Base-by-base conservation (phyloP, 2,888 invertebrate genomes). In the Pristionchus japonicus region DNA sequence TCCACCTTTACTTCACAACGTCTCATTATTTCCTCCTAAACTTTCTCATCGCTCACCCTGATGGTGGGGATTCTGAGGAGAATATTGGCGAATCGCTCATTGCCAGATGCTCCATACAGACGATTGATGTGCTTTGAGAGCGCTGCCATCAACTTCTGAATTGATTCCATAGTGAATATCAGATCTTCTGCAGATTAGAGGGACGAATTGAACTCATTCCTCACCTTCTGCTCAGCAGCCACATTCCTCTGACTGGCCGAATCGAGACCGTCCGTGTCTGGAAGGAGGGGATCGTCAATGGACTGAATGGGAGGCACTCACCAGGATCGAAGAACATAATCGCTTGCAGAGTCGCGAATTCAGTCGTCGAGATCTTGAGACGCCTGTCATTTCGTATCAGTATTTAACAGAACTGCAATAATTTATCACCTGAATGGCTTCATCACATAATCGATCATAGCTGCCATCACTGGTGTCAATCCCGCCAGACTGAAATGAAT, bases 251-350 rank as follows among this genome's bases (percentile, higher is more conserved):
- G 94, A n/a, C 92, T 92, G 1, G 94, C 94, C 20, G 94, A 91
- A 87, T 94, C 94, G 7, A 94, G 87, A 1, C 93, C 93, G 88
- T 94, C 94, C 9, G 94, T 93, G 82, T 94, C 94, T 92, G 34
- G 86, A 92, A 89, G 49, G 47, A 47, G 49, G 7, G 4, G 9
- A 1, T 3, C 0, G 23, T 49, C 27, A 52, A 15, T 43, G 13
- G 27, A 34, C 15, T 27, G 20, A 27, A 7, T n/a, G n/a, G n/a
- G n/a, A n/a, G 7, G 7, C 11, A 43, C 89, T 67, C 80, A 93
- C 93, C 92, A 15, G 94, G 93, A 90, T 94, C 94, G 88, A 94
- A 94, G 88, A 94, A 94, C 93, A 93, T 93, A n/a, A 94, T 92
- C 6, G 94, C 92, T 88, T 94, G 94, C 9, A 94, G 92, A 0